phyloP scores from a whole-genome alignment of 2,888 invertebrate species.

The Pardosa pseudoannulata region DNA sequence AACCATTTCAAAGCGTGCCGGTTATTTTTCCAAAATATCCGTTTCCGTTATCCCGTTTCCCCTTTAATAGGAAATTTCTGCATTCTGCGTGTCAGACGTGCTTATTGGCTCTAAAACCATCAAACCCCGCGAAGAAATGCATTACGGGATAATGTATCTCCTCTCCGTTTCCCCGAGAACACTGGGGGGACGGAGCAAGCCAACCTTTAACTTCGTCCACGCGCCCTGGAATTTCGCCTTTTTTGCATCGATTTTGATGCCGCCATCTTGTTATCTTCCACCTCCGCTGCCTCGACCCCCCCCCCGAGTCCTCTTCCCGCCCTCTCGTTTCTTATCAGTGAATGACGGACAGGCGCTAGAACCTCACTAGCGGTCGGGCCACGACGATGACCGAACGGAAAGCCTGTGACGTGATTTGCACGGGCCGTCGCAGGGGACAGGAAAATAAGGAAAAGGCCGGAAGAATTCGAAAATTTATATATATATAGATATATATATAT shows the following conservation, averaged over 20 bases:
- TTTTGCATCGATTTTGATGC: constrained; percentile 61
- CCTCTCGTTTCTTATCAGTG: constrained; percentile 12
- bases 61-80: constrained; percentile 7
- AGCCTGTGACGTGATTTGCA: constrained; percentile 65
- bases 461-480: constrained; percentile 50
- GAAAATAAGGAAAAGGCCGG: constrained; percentile 55
- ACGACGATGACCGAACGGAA: constrained; percentile 31
- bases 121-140: background rate
- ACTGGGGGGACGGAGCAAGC: constrained; percentile 21
- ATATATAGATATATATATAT: constrained; percentile 54
- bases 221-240: constrained; percentile 36
- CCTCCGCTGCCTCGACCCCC: constrained; percentile 1
- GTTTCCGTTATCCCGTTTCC: background rate
- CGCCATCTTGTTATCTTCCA: constrained; percentile 59
- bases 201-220: constrained; percentile 34
- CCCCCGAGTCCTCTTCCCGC: background rate
- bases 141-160: constrained; percentile 14
- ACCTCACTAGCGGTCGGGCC: constrained; percentile 8
- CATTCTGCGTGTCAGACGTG: background rate
- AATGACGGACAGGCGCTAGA: constrained; percentile 59
- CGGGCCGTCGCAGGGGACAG: constrained; percentile 56
- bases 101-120: constrained; percentile 12
- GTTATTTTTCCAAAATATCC: too few relatives aligned
- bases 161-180: background rate
- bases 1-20: too few relatives aligned